phyloP scores from a whole-genome alignment of 2,797 vertebrate genomes.

The Rhinatrema bivittatum region DNA sequence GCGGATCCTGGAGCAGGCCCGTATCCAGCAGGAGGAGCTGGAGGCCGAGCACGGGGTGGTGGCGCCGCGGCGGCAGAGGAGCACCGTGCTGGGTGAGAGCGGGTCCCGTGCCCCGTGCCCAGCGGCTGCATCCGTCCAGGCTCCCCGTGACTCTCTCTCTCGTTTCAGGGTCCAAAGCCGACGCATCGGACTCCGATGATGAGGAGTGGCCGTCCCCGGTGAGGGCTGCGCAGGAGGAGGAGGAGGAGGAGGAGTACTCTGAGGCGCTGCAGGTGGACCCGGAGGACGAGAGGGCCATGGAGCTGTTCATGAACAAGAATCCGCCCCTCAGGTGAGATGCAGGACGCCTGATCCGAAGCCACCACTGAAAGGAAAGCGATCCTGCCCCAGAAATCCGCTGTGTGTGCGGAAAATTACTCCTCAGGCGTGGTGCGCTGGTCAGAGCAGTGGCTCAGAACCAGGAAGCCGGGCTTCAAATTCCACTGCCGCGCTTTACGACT shows the following conservation, averaged over 20 bases:
- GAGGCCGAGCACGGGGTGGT: conserved; percentile 69
- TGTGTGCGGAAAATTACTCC: too few relatives aligned
- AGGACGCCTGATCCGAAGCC: neutral
- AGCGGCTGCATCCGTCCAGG: conserved; percentile 27
- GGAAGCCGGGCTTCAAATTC: too few relatives aligned
- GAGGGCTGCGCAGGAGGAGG: conserved; percentile 49
- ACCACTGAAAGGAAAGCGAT: neutral
- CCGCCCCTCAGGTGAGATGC: conserved; percentile 73
- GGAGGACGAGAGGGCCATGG: conserved; percentile 85
- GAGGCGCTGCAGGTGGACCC: conserved; percentile 66
- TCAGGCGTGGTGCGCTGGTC: too few relatives aligned
- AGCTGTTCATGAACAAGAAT: conserved; percentile 94
- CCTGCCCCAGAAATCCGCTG: too few relatives aligned
- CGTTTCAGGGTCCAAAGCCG: conserved; percentile 7
- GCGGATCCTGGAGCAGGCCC: conserved; percentile 83
- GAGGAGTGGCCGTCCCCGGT: conserved; percentile 83
- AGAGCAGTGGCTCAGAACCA: too few relatives aligned
- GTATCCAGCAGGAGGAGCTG: conserved; percentile 88
- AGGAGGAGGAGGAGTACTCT: conserved; percentile 27
- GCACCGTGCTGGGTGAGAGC: conserved; percentile 67
- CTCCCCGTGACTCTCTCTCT: rapidly evolving
- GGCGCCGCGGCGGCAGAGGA: conserved; percentile 42
- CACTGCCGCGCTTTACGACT: too few relatives aligned
- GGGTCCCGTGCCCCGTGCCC: conserved; percentile 76
- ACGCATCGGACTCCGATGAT: conserved; percentile 68